Evolutionary conservation across 2,888 invertebrate species (phyloP).

Genomic region (Cosmorhoe ocellata): DNA sequence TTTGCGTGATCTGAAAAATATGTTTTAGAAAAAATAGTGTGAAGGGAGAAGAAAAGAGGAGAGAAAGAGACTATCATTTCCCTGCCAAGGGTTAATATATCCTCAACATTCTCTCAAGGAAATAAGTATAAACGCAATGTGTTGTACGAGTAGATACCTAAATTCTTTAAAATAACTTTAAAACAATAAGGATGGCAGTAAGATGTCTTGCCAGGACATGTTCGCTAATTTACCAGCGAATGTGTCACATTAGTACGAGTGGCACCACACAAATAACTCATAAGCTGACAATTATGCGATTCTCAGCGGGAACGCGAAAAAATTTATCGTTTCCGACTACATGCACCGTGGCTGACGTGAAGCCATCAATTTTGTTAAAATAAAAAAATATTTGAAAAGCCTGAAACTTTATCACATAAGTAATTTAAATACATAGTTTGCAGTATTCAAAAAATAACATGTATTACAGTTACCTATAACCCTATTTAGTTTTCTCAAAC

Average conservation of each 20-base stretch:
- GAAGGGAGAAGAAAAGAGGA: no score
- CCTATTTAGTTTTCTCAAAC: no score
- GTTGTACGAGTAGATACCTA: no score
- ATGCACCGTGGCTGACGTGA: conserved; percentile 36
- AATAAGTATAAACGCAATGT: no score
- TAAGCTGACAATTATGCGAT: conserved; percentile 66
- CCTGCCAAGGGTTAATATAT: no score
- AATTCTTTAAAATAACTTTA: not conserved
- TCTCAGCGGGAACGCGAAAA: conserved; percentile 53
- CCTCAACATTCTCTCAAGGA: no score
- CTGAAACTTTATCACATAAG: not conserved
- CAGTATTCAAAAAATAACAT: no score
- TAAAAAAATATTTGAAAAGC: not conserved
- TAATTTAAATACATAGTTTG: no score
- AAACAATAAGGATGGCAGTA: not conserved
- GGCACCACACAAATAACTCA: conserved; percentile 63
- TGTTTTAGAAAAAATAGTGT: no score
- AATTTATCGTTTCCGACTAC: conserved; percentile 72
- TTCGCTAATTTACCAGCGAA: conserved; percentile 48
- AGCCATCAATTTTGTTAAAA: conserved; percentile 19
- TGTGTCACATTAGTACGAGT: conserved; percentile 54
- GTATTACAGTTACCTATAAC: no score
- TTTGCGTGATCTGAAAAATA: no score
- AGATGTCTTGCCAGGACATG: conserved; percentile 25
- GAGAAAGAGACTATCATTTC: no score